Conservation (phyloP, 2,888 invertebrate genomes). For the Drosophila neotestacea region DNA sequence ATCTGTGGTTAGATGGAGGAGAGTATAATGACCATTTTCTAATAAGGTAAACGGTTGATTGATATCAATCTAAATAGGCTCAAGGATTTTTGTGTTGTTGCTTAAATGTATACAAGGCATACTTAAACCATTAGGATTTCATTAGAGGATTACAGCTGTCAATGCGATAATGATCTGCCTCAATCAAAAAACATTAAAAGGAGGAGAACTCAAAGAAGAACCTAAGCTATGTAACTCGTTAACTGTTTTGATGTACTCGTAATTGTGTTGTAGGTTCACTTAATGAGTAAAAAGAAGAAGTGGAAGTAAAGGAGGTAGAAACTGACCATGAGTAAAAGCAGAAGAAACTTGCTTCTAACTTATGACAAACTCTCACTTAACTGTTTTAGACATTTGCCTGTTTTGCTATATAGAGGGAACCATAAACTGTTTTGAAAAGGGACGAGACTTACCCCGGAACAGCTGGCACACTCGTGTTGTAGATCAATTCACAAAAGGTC, state of each 20-base stretch:
- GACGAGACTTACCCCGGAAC: slow-evolving; percentile 48
- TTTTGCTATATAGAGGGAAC: slow-evolving; percentile 17
- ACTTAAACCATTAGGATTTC: slow-evolving; percentile 39
- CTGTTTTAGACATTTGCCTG: slow-evolving; percentile 33
- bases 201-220: slow-evolving; percentile 15
- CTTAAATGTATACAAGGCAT: slow-evolving; percentile 22
- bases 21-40: slow-evolving; percentile 34
- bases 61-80: slow-evolving; percentile 56
- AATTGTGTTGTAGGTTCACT: slow-evolving; percentile 43
- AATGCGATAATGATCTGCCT: slow-evolving; percentile 47
- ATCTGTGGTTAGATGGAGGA: slow-evolving; percentile 21
- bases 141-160: slow-evolving; percentile 57
- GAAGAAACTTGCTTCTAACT: slow-evolving; percentile 26
- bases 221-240: slow-evolving; percentile 37
- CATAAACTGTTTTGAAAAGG: slow-evolving; percentile 68
- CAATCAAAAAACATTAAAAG: slow-evolving; percentile 30
- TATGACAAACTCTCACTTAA: slow-evolving; percentile 31
- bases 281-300: slow-evolving; percentile 31
- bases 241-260: slow-evolving; percentile 49
- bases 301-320: not conserved
- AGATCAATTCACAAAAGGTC: slow-evolving; percentile 44
- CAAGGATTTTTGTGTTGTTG: slow-evolving; percentile 35
- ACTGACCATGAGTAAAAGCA: not conserved
- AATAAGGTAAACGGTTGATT: slow-evolving; percentile 60
- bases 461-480: slow-evolving; percentile 52